These are phyloP conservation scores for Drosophila lutescens DNA, from an alignment of 2,888 invertebrate species.

Conservation along the genomic window DNA sequence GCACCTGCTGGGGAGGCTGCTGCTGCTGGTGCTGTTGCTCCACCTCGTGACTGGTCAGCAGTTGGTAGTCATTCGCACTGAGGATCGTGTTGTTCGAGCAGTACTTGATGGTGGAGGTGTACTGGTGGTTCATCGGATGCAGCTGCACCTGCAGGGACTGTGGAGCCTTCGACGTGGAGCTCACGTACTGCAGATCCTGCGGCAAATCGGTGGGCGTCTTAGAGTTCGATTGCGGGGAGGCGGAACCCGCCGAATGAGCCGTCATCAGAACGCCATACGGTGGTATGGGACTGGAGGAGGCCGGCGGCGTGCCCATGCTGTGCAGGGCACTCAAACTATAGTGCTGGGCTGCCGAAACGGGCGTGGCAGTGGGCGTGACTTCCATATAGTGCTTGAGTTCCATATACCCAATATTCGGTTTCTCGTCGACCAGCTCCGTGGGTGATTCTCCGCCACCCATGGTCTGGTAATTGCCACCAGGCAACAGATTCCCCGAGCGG, in stretches of 20 bases:
- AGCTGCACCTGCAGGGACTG: constrained; percentile 52
- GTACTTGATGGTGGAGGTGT: constrained; percentile 83
- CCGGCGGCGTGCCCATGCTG: constrained; percentile 75
- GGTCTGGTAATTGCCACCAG: constrained; percentile 76
- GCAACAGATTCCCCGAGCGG: constrained; percentile 73
- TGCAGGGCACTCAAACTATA: constrained; percentile 69
- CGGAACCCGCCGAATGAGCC: constrained; percentile 73
- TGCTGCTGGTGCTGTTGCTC: constrained; percentile 59
- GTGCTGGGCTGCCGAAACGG: constrained; percentile 53
- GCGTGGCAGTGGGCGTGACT: constrained; percentile 51
- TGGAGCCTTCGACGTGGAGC: constrained; percentile 51
- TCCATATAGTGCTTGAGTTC: constrained; percentile 82
- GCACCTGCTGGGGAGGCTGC: constrained; percentile 25
- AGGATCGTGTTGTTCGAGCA: constrained; percentile 82
- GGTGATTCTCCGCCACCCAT: constrained; percentile 73
- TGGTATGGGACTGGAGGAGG: constrained; percentile 75
- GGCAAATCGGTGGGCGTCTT: constrained; percentile 68
- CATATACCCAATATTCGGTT: constrained; percentile 79
- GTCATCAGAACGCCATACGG: constrained; percentile 68
- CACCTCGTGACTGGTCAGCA: constrained; percentile 58
- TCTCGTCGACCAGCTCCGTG: constrained; percentile 80
- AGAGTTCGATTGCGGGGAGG: constrained; percentile 68
- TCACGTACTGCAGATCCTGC: constrained; percentile 70
- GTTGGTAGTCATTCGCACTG: constrained; percentile 70
- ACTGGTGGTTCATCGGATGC: constrained; percentile 79